A percentile compares a stretch with the other conserved stretches of the same genome.
Conservation (phyloP, 2,113 vertebrate species). For the Uropsilus gracilis region DNA sequence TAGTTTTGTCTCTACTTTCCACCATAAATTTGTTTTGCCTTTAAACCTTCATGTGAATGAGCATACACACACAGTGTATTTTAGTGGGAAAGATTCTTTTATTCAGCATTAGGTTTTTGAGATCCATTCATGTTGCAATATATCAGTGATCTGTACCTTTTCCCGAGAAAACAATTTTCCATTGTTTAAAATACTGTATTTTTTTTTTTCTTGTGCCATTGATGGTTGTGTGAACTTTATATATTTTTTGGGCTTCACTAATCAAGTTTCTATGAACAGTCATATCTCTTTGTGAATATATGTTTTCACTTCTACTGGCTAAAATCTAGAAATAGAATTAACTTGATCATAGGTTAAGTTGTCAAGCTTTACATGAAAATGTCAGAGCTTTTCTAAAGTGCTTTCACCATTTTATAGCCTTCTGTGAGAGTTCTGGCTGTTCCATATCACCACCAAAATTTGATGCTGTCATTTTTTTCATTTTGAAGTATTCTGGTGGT, state of each 20-base stretch:
- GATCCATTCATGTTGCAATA: not conserved
- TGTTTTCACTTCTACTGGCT: conserved; percentile 12
- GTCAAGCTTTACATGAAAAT: not conserved
- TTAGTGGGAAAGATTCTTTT: not conserved
- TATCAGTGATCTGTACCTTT: not conserved
- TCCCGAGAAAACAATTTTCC: not conserved
- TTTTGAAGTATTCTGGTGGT: not conserved
- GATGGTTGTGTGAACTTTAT: not conserved
- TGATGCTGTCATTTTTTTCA: not conserved
- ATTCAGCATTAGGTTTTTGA: not conserved
- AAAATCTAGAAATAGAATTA: not conserved
- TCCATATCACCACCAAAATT: not conserved
- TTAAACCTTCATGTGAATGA: conserved; percentile 35
- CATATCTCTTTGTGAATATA: not conserved
- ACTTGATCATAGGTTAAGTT: not conserved
- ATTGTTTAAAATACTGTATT: not conserved
- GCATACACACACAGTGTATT: not conserved
- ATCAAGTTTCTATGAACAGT: not conserved
- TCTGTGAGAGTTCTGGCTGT: not conserved
- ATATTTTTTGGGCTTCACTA: not conserved
- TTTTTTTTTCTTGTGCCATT: not conserved
- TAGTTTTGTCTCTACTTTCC: not conserved
- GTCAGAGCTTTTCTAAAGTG: not conserved
- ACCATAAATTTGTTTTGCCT: not conserved
- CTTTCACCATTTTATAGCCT: not conserved